Evolutionary conservation across 2,888 invertebrate genomes (phyloP), one percentile per base, ranked within the genome.

Genomic region (Lampropteryx suffumata): DNA sequence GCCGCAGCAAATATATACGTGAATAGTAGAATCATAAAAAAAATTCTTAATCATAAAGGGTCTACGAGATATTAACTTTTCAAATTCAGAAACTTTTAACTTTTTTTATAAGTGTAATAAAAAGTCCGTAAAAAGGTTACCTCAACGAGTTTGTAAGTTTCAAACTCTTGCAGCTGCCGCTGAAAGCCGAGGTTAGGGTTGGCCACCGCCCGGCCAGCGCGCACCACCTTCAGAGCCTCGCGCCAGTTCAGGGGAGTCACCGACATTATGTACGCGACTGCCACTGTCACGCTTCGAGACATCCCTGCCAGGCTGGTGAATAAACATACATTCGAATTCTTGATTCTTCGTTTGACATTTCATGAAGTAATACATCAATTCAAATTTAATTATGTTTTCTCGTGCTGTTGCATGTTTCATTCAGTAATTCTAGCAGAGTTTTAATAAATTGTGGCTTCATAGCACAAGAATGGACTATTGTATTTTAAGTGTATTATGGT

Each of bases 161-260:
- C 97, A 73, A 97, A 99, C 62, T 97, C 97, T 73, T 97, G 96
- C 61, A 99, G 91, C 82, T 99, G 99, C 65, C 95, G 94, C 81
- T 98, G 98, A 86, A 99, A 99, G 68, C 98, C 98, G 55, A 96
- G 93, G 90, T 99, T 99, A 14, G 99, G 99, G 91, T 98, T 98
- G 73, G 98, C 98, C 34, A 98, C 96, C 0, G 95, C 94, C 51
- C 98, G 92, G 29, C 98, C 97, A 0, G 97, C 97, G 55, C 98
- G 92, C 40, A 99, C 97, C 55, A 98, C 97, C 87, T 98, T 97
- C 55, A 98, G 88, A 0, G 98, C 95, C 73, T 98, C 98, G 66
- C 97, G 95, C 97, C 98, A 98, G 48, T 93, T 94, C 39, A 98
- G 92, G 56, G 94, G 91, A 21, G 98, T 98, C 55, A 96, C 96